These are phyloP conservation scores for Spisula subtruncata DNA, from an alignment of 2,888 invertebrate genomes.

Conservation along the genomic window DNA sequence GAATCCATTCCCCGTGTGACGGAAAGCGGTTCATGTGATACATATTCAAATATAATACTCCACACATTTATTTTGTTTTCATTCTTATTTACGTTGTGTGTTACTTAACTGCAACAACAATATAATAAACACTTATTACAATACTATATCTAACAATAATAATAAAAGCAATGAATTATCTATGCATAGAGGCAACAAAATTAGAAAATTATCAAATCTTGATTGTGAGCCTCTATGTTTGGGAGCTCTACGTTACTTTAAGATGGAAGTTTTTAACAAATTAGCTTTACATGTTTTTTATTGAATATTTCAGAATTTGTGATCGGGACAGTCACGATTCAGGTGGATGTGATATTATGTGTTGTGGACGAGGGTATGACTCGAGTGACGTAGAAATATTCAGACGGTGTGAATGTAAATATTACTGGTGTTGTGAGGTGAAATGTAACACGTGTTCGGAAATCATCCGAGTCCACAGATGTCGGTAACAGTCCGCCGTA, in stretches of 20 bases:
- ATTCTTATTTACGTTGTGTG: too few species aligned
- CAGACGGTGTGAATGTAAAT: constrained; percentile 94
- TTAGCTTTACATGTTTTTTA: constrained; percentile 78
- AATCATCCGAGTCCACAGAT: constrained; percentile 88
- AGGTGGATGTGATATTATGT: constrained; percentile 93
- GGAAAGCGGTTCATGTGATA: too few species aligned
- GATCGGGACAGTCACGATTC: constrained; percentile 90
- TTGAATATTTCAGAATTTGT: constrained; percentile 90
- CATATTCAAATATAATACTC: too few species aligned
- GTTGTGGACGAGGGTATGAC: constrained; percentile 94
- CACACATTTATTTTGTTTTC: too few species aligned
- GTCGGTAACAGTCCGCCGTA: constrained; percentile 62
- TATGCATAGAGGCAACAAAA: too few species aligned
- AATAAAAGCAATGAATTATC: too few species aligned
- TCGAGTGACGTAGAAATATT: constrained; percentile 91
- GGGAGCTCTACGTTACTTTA: constrained; percentile 86
- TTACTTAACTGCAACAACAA: too few species aligned
- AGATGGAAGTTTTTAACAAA: too few species aligned
- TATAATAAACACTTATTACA: too few species aligned
- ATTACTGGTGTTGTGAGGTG: constrained; percentile 95
- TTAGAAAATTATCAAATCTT: constrained; percentile 80
- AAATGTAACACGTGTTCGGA: constrained; percentile 94
- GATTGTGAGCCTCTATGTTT: too few species aligned
- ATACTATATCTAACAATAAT: constrained; percentile 77
- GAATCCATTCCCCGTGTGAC: too few species aligned